Percentiles rank a stretch among this genome's conserved stretches.
phyloP scores from a whole-genome alignment of 92 coral and sea anemone genomes.

The Siderastrea siderea region DNA sequence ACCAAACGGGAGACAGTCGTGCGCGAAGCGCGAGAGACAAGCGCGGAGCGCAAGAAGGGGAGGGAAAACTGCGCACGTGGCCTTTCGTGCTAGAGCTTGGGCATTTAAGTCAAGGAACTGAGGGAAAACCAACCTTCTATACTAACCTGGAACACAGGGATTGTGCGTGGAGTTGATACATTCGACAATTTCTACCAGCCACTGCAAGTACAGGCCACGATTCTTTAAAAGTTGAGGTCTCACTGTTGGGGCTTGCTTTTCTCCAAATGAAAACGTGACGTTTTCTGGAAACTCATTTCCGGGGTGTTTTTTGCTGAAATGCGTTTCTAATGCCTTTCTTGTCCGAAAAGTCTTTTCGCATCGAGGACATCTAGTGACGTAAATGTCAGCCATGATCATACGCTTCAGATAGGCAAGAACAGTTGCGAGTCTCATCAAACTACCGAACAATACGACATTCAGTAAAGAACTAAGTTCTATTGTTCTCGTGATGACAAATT shows the following conservation, averaged over 20 bases:
- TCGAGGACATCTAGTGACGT: not conserved
- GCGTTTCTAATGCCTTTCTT: slow-evolving; percentile 13
- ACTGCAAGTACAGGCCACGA: not conserved
- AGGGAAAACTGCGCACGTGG: not conserved
- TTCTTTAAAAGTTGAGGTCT: slow-evolving; percentile 20
- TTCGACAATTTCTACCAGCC: slow-evolving; percentile 11
- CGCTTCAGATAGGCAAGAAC: not conserved
- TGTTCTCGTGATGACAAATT: slow-evolving; percentile 2
- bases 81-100: not conserved
- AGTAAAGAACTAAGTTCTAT: slow-evolving; percentile 1
- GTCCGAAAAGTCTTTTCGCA: slow-evolving; percentile 12
- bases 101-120: slow-evolving; percentile 1
- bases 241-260: slow-evolving; percentile 18
- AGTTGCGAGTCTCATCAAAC: not conserved
- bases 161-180: slow-evolving; percentile 18
- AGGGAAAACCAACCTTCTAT: slow-evolving; percentile 2
- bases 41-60: not conserved
- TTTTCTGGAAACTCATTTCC: slow-evolving; percentile 11
- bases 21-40: not conserved
- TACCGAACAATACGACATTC: not conserved
- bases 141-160: slow-evolving; percentile 41
- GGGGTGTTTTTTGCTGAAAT: slow-evolving; percentile 16
- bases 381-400: slow-evolving; percentile 10
- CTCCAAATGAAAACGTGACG: slow-evolving; percentile 12
- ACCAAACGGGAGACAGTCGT: not conserved